Conservation (phyloP, 2,888 invertebrate species). For the Emmelina monodactyla region DNA sequence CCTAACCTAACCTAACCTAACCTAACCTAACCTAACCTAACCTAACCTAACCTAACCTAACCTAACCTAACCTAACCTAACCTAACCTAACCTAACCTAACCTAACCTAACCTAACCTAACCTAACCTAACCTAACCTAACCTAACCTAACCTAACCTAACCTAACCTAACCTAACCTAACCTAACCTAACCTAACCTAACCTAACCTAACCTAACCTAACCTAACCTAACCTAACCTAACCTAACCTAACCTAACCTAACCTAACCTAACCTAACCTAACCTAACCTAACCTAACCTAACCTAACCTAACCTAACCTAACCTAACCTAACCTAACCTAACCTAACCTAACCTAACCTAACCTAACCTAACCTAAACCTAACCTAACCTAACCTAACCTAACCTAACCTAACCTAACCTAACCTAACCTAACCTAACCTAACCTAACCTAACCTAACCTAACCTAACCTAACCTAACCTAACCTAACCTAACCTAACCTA, state of each 20-base stretch:
- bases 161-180: conserved; percentile 9
- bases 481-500: conserved; percentile 15
- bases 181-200: too few relatives aligned
- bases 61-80: conserved; percentile 12
- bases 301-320: conserved; percentile 13
- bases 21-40: too few relatives aligned
- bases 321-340: conserved; percentile 13
- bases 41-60: too few relatives aligned
- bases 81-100: conserved; percentile 12
- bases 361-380: too few relatives aligned
- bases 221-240: conserved; percentile 11
- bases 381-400: conserved; percentile 14
- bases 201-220: conserved; percentile 9
- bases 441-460: conserved; percentile 18
- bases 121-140: too few relatives aligned
- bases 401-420: conserved; percentile 16
- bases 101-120: conserved; percentile 12
- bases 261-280: conserved; percentile 11
- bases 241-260: conserved; percentile 11
- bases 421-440: conserved; percentile 17
- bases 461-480: conserved; percentile 16
- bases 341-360: conserved; percentile 12
- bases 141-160: conserved; percentile 13
- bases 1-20: too few relatives aligned
- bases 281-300: conserved; percentile 13